These are phyloP conservation scores for Zaprionus camerounensis DNA, from an alignment of 1,140 invertebrate genomes.

Conservation along the genomic window DNA sequence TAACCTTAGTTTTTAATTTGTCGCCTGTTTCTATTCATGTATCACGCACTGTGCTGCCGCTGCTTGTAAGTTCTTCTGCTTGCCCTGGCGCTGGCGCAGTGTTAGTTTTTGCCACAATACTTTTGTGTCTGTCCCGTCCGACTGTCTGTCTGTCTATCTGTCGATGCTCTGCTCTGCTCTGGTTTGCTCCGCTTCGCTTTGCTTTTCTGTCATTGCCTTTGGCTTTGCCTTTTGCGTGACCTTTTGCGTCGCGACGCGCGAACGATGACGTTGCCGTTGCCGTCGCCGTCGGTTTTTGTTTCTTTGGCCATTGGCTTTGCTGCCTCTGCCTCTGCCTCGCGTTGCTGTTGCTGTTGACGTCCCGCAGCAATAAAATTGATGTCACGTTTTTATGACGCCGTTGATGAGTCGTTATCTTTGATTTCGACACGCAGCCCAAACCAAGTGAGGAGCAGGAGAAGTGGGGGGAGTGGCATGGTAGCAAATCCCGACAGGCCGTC, in stretches of 20 bases:
- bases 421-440: constrained; percentile 64
- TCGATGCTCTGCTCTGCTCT: constrained; percentile 12
- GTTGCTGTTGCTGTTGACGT: constrained; percentile 29
- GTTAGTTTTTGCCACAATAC: constrained; percentile 44
- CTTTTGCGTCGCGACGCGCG: constrained; percentile 58
- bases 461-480: constrained; percentile 3
- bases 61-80: constrained; percentile 18
- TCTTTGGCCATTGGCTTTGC: neutral
- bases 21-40: neutral
- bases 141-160: neutral
- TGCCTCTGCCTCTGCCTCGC: constrained; percentile 5
- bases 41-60: neutral
- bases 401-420: constrained; percentile 82
- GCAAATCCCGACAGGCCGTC: constrained; percentile 30
- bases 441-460: neutral
- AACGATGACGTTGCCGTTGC: constrained; percentile 65
- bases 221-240: constrained; percentile 70
- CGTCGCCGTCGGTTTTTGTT: constrained; percentile 13
- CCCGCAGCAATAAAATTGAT: constrained; percentile 73
- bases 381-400: constrained; percentile 81
- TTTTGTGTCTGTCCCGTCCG: constrained; percentile 24
- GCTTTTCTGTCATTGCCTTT: constrained; percentile 16
- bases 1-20: too few relatives aligned
- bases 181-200: neutral
- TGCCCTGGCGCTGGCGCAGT: constrained; percentile 1